A percentile compares a stretch with the other conserved stretches of the same genome.
These are phyloP conservation scores for Brachionus manjavacas DNA, from an alignment of 1,140 invertebrate genomes.

Conservation along the genomic window DNA sequence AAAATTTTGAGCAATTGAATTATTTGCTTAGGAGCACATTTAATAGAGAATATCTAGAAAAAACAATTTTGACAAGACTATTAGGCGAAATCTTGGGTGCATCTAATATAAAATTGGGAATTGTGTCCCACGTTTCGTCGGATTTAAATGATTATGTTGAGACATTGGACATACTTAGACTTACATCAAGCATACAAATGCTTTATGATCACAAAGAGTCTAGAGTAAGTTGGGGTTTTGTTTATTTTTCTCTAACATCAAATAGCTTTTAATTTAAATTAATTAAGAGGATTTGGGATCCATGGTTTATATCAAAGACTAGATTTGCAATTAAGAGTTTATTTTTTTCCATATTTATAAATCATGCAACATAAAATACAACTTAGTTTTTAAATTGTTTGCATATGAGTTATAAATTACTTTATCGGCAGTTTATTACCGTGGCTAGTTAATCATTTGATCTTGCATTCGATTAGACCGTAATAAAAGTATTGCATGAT, in stretches of 20 bases:
- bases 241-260: neutral
- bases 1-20: neutral
- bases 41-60: neutral
- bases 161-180: neutral
- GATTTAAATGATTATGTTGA: neutral
- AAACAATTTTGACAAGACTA: neutral
- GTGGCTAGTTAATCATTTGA: neutral
- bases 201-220: neutral
- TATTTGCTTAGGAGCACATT: neutral
- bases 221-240: neutral
- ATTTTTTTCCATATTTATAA: conserved; percentile 7
- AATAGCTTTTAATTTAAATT: conserved; percentile 11
- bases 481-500: conserved; percentile 14
- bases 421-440: neutral
- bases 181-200: neutral
- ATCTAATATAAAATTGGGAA: neutral
- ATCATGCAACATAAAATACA: neutral
- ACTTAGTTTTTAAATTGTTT: neutral
- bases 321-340: neutral
- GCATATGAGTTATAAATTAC: neutral
- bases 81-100: neutral
- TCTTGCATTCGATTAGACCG: neutral
- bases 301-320: conserved; percentile 3
- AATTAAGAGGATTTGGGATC: neutral
- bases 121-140: neutral